Percentiles rank a stretch among this genome's conserved stretches.
phyloP scores from a whole-genome alignment of 2,797 vertebrate genomes.

The Austrolebias charrua region DNA sequence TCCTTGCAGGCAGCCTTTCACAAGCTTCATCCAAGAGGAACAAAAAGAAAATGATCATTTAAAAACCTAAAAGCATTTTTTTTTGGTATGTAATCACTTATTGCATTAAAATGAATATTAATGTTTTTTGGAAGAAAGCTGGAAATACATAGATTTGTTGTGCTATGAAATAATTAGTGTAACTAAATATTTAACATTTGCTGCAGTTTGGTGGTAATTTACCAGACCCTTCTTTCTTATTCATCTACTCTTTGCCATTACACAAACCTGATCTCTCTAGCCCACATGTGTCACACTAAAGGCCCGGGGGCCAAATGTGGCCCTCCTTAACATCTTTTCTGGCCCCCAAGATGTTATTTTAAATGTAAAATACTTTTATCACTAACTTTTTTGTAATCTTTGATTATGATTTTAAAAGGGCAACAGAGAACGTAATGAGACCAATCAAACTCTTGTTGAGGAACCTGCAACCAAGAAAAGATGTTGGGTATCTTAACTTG shows the following conservation, averaged over 20 bases:
- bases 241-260: slow-evolving; percentile 1
- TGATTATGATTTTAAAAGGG: too few relatives aligned
- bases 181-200: slow-evolving; percentile 19
- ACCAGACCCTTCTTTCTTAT: slow-evolving; percentile 11
- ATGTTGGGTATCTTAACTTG: too few relatives aligned
- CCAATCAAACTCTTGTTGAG: too few relatives aligned
- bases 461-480: too few relatives aligned
- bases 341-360: too few relatives aligned
- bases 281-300: too few relatives aligned
- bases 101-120: background rate
- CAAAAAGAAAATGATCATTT: background rate
- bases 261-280: slow-evolving; percentile 8
- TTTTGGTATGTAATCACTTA: background rate
- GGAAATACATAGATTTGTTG: background rate
- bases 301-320: too few relatives aligned
- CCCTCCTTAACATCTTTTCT: too few relatives aligned
- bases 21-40: slow-evolving; percentile 10
- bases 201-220: slow-evolving; percentile 7
- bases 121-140: background rate
- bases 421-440: too few relatives aligned
- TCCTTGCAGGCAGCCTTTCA: slow-evolving; percentile 4
- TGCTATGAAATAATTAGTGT: background rate
- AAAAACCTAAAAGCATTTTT: too few relatives aligned
- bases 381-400: too few relatives aligned
- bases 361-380: too few relatives aligned